phyloP scores from a whole-genome alignment of 2,113 vertebrate species.

The Vireo altiloquus region DNA sequence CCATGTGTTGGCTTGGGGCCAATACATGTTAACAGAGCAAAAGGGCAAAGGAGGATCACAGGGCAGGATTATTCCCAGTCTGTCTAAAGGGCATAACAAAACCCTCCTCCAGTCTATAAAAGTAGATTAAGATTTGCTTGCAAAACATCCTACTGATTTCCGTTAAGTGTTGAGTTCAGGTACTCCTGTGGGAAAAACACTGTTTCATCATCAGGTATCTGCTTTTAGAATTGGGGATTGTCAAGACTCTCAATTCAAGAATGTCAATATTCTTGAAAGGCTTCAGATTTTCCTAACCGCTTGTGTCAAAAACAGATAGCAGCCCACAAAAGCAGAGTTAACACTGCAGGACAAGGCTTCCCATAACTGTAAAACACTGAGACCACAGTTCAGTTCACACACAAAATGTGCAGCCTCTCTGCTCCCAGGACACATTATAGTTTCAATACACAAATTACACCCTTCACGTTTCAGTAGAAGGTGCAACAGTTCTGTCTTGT shows the following conservation, averaged over 20 bases:
- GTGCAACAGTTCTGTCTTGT: neutral
- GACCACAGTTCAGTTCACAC: no score
- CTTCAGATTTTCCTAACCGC: neutral
- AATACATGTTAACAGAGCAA: neutral
- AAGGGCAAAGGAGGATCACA: neutral
- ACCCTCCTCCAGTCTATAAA: neutral
- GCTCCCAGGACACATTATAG: neutral
- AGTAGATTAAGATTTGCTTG: neutral
- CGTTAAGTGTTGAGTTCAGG: fast-evolving
- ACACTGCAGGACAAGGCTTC: neutral
- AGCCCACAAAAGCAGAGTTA: neutral
- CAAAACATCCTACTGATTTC: neutral
- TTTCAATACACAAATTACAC: neutral
- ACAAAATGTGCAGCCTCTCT: neutral
- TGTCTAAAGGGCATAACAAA: neutral
- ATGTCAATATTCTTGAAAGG: neutral
- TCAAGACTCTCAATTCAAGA: no score
- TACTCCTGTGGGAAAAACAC: neutral
- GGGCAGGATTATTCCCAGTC: neutral
- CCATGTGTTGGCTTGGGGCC: neutral
- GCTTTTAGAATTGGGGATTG: neutral
- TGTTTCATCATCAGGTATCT: neutral
- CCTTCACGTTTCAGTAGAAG: neutral
- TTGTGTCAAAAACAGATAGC: neutral
- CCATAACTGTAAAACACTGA: fast-evolving